A percentile compares a stretch with the other conserved stretches of the same genome.
phyloP scores from a whole-genome alignment of 1,140 invertebrate species.

The Pogonomyrmex barbatus region DNA sequence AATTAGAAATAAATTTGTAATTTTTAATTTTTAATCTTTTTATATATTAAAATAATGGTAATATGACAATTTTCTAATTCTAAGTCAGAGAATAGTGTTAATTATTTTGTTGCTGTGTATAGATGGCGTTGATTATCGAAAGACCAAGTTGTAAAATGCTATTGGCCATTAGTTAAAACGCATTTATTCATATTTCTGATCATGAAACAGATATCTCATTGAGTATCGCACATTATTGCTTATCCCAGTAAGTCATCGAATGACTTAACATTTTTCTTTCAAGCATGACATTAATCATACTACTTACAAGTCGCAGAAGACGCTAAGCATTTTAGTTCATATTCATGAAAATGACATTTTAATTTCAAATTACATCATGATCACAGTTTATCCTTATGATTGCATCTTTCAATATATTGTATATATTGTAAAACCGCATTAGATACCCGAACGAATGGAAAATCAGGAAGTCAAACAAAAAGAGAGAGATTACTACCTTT shows the following conservation, averaged over 20 bases:
- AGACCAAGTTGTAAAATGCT: neutral
- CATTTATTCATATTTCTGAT: neutral
- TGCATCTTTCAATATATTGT: neutral
- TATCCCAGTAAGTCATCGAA: neutral
- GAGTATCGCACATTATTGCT: neutral
- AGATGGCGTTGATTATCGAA: neutral
- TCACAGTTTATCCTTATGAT: neutral
- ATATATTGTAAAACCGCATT: neutral
- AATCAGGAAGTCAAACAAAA: neutral
- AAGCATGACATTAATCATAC: constrained; percentile 11
- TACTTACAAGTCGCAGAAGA: neutral
- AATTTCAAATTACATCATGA: constrained; percentile 5
- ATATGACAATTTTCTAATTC: neutral
- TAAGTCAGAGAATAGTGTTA: neutral
- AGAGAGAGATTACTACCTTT: neutral
- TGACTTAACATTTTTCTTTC: constrained; percentile 26
- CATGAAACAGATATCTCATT: neutral
- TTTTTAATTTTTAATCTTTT: neutral
- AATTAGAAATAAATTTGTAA: neutral
- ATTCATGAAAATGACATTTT: constrained; percentile 25
- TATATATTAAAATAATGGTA: neutral
- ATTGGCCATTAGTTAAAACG: neutral
- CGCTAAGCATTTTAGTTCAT: neutral
- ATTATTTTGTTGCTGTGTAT: neutral
- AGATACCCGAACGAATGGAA: neutral